These are phyloP conservation scores for Phragmatobia fuliginosa DNA, from an alignment of 2,888 invertebrate genomes.

Conservation along the genomic window DNA sequence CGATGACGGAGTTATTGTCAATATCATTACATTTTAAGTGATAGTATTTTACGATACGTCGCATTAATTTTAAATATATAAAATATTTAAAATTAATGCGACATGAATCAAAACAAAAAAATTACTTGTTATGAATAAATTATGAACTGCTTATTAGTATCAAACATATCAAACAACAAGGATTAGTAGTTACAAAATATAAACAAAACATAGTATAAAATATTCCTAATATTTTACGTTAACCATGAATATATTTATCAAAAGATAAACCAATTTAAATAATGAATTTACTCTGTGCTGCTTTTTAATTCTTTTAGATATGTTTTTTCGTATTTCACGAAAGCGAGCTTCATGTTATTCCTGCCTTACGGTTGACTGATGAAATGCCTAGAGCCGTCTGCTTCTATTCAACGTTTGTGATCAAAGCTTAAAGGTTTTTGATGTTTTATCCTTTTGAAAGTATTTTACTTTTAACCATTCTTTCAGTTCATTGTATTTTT, in stretches of 20 bases:
- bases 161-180: too few relatives aligned
- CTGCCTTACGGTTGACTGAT: background rate
- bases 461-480: background rate
- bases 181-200: too few relatives aligned
- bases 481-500: background rate
- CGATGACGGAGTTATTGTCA: too few relatives aligned
- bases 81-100: too few relatives aligned
- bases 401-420: background rate
- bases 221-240: too few relatives aligned
- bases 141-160: too few relatives aligned
- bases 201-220: too few relatives aligned
- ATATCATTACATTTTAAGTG: too few relatives aligned
- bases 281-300: background rate
- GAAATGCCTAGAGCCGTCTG: background rate
- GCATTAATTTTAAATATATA: too few relatives aligned
- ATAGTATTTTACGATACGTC: too few relatives aligned
- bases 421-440: background rate
- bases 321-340: background rate
- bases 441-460: background rate
- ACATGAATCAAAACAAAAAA: too few relatives aligned
- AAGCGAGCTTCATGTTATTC: background rate
- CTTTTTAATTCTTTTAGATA: background rate
- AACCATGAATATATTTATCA: background rate
- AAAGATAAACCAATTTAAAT: background rate
- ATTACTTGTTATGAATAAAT: too few relatives aligned